phyloP scores from a whole-genome alignment of 2,113 vertebrate genomes.

The Scartelaos histophorus region DNA sequence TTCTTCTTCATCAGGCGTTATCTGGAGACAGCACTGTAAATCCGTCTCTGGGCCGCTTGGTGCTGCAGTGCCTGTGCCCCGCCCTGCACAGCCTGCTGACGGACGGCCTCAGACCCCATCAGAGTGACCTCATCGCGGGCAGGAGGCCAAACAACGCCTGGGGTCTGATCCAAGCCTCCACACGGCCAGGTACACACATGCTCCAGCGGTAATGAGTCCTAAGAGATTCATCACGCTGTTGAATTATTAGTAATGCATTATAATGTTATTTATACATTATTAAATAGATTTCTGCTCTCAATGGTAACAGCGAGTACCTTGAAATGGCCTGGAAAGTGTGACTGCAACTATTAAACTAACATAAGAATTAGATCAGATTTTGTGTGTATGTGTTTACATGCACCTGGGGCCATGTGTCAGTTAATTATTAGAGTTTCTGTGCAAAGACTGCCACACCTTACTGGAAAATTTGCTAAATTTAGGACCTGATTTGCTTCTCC shows the following conservation, averaged over 20 bases:
- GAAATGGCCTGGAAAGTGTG: no score
- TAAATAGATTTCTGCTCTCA: not conserved
- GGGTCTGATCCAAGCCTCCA: slow-evolving; percentile 90
- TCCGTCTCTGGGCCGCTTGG: slow-evolving; percentile 88
- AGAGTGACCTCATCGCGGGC: slow-evolving; percentile 93
- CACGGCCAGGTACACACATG: slow-evolving; percentile 80
- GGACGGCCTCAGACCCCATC: slow-evolving; percentile 90
- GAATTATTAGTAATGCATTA: not conserved
- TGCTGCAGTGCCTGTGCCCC: slow-evolving; percentile 90
- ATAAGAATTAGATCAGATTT: no score
- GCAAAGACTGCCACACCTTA: no score
- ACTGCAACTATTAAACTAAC: no score
- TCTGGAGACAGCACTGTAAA: slow-evolving; percentile 92
- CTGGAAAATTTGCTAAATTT: no score
- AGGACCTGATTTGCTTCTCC: no score
- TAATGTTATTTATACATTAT: not conserved
- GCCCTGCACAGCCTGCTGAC: slow-evolving; percentile 85
- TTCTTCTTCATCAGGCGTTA: slow-evolving; percentile 80
- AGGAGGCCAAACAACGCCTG: slow-evolving; percentile 89
- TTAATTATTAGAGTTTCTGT: no score
- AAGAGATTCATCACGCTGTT: not conserved
- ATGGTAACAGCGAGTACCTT: slow-evolving; percentile 8
- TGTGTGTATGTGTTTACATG: no score
- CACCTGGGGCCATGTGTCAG: no score
- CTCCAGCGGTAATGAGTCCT: not conserved